Conservation (phyloP, 2,113 vertebrate species). For the Mustelus asterias region DNA sequence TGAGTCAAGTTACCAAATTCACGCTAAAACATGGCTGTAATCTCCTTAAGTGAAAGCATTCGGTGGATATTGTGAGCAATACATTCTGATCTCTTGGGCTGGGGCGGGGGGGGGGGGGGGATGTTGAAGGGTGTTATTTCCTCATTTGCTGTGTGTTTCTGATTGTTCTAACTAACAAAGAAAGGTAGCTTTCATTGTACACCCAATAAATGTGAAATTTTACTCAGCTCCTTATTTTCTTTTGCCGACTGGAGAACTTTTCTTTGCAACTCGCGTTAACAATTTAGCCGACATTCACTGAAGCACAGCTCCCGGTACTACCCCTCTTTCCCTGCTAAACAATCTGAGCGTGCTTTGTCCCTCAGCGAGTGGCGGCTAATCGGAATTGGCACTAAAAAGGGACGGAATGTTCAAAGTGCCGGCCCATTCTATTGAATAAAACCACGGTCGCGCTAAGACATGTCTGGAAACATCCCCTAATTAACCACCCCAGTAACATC, state of each 20-base stretch:
- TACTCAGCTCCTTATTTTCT: too few relatives aligned
- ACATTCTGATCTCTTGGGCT: background rate
- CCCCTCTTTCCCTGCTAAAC: background rate
- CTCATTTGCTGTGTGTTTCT: background rate
- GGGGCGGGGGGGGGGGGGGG: too few relatives aligned
- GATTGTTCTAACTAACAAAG: background rate
- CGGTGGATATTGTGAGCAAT: background rate
- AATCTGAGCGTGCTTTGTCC: background rate
- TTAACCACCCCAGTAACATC: background rate
- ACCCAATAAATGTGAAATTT: background rate
- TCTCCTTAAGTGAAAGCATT: background rate
- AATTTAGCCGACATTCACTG: background rate
- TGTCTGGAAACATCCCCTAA: conserved; percentile 27
- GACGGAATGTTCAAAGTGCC: background rate
- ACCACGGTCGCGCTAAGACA: background rate
- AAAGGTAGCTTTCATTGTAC: background rate
- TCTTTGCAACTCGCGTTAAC: background rate
- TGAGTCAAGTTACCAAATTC: background rate
- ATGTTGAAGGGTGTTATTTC: background rate
- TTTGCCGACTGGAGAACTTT: background rate
- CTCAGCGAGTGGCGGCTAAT: conserved; percentile 6
- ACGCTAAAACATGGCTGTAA: background rate
- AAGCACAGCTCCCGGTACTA: background rate
- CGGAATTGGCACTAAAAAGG: background rate
- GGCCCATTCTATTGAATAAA: background rate